phyloP scores from a whole-genome alignment of 2,113 vertebrate genomes.

The Clarias batrachus region DNA sequence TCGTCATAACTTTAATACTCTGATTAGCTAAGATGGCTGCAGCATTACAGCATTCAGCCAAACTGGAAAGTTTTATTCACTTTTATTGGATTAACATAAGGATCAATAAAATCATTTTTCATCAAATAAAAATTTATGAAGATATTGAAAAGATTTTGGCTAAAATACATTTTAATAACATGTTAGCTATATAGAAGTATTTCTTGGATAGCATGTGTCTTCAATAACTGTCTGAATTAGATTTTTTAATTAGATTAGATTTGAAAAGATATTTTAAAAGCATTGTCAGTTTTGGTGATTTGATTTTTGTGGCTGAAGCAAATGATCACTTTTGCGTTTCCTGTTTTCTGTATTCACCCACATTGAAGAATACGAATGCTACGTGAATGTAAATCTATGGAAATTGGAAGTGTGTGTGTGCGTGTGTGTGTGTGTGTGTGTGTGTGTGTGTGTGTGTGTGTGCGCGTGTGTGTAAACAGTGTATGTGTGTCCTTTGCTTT shows the following conservation, averaged over 20 bases:
- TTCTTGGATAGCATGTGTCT: not conserved
- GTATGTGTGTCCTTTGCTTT: not conserved
- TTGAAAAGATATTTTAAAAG: not conserved
- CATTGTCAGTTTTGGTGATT: not conserved
- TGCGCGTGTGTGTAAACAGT: not conserved
- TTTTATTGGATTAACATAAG: not conserved
- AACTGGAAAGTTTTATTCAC: not conserved
- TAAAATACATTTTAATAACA: not conserved
- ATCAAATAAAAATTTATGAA: not conserved
- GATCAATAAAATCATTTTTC: not conserved
- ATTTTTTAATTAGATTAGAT: too few relatives aligned
- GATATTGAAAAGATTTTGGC: not conserved
- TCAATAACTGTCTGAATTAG: not conserved
- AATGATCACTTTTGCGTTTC: not conserved
- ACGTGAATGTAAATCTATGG: not conserved
- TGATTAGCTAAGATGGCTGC: not conserved
- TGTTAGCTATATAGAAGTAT: not conserved
- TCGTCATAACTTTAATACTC: not conserved
- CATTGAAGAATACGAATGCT: not conserved
- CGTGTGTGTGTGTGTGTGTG: not conserved
- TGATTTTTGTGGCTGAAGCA: not conserved
- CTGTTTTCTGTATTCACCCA: not conserved
- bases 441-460: slow-evolving; percentile 5
- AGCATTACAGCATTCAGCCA: not conserved
- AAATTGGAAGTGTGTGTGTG: not conserved